phyloP scores from a whole-genome alignment of 2,113 vertebrate species.

The Lasiurus cinereus region DNA sequence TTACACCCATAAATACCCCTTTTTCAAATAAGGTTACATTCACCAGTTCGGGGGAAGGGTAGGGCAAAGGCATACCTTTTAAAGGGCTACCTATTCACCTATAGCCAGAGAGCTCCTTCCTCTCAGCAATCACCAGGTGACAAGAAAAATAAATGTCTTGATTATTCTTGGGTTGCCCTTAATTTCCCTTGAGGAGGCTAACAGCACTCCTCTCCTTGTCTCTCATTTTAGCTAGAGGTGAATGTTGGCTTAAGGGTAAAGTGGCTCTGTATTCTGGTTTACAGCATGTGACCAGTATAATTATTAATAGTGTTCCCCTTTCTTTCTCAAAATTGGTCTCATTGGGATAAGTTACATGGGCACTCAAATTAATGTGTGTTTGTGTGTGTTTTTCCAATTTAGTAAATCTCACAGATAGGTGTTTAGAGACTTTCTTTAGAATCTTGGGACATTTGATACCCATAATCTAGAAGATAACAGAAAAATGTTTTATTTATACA shows the following conservation, averaged over 20 bases:
- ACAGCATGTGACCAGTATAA: neutral
- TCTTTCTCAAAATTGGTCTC: neutral
- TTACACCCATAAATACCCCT: neutral
- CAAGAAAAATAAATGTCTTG: neutral
- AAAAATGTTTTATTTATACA: slow-evolving; percentile 31
- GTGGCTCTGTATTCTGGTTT: neutral
- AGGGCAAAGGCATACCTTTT: neutral
- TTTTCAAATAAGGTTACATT: neutral
- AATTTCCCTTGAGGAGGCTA: neutral
- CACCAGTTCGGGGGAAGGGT: neutral
- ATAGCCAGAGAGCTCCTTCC: neutral
- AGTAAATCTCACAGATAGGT: neutral
- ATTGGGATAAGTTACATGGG: neutral
- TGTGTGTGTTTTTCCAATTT: neutral
- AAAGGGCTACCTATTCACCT: neutral
- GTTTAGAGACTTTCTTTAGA: slow-evolving; percentile 18
- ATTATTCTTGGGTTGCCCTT: neutral
- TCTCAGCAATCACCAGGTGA: neutral
- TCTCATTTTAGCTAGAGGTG: neutral
- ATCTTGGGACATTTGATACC: neutral
- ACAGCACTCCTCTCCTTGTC: neutral
- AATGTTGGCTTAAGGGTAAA: neutral
- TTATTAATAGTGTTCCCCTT: neutral
- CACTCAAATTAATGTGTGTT: neutral
- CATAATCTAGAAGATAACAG: slow-evolving; percentile 57